Base-by-base conservation (phyloP, 1,140 invertebrate species). In the Chymomyza costata region DNA sequence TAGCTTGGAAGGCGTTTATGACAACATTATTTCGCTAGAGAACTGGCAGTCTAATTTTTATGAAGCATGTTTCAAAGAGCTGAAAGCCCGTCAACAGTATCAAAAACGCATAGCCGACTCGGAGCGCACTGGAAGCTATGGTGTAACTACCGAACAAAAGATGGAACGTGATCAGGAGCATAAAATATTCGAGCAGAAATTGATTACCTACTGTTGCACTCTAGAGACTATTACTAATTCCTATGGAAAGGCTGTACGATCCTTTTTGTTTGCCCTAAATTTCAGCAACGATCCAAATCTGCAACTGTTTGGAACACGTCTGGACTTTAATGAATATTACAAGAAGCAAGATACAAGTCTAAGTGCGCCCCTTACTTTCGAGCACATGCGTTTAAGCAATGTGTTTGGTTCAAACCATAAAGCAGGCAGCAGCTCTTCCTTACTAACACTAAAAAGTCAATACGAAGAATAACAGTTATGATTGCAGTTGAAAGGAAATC, bases 311-410 rank as follows among this genome's bases (percentile, higher is more conserved):
- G 95, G 95, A 52, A 95, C 95, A 62, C 90, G 96, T 17, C 88
- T 98, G 16, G 96, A 97, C 86, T 96, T 96, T 78, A 97, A 95
- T 85, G 94, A 95, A 73, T 94, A 94, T 85, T 96, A 96, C 84
- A 94, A 95, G 69, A 90, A 90, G 32, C 90, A 91, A 39, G 93
- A 95, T 76, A 90, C 90, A 37, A 89, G 92, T 48, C 87, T 95
- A 0, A 90, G 91, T 38, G 91, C 91, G 28, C 92, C 93, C 0
- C 86, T 95, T 6, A 94, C 92, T 0, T 92, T 92, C 64, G 90
- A 91, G 55, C 90, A 92, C 68, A 89, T 91, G 62, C 86, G 90
- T 10, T 87, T 91, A 78, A 91, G 88, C 53, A 65, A 59, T 47
- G 46, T 71, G 2, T 39, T 34, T 16, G 46, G 46, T n/a, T n/a